Percentiles rank a stretch among this genome's conserved stretches.
These are phyloP conservation scores for Drosophila subobscura DNA, from an alignment of 1,140 invertebrate genomes.

Conservation along the genomic window DNA sequence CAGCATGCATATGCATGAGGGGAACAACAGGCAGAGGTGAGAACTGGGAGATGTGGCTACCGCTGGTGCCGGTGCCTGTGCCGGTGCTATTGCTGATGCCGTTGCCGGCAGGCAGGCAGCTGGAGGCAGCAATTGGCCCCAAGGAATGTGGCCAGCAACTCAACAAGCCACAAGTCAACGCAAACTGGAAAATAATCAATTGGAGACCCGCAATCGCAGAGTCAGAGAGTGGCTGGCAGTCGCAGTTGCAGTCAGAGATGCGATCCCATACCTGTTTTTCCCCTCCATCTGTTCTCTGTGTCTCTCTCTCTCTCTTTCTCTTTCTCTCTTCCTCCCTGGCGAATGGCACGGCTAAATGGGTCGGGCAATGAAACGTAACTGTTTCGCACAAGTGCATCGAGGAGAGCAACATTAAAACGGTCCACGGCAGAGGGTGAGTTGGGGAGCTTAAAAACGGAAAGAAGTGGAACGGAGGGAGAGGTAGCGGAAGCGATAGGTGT, in stretches of 20 bases:
- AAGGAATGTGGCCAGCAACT: constrained; percentile 30
- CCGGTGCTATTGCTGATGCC: too few relatives aligned
- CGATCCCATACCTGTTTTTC: constrained; percentile 42
- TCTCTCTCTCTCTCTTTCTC: background rate
- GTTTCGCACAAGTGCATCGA: constrained; percentile 74
- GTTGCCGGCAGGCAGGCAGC: background rate
- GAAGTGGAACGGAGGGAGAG: background rate
- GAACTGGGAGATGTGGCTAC: background rate
- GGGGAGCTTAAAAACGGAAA: too few relatives aligned
- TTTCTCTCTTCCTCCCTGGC: background rate
- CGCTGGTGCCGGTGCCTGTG: too few relatives aligned
- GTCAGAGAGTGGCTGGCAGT: background rate
- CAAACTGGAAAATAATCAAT: constrained; percentile 51
- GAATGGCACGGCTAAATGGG: constrained; percentile 51
- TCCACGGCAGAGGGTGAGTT: background rate
- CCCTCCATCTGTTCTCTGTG: background rate
- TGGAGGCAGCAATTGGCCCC: background rate
- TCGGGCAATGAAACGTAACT: constrained; percentile 76
- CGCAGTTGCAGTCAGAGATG: constrained; percentile 19
- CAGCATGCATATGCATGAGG: constrained; percentile 41
- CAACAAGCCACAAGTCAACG: constrained; percentile 7
- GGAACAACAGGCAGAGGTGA: background rate
- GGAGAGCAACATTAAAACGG: constrained; percentile 44
- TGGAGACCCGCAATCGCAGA: constrained; percentile 14
- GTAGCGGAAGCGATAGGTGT: too few relatives aligned